A percentile compares a stretch with the other conserved stretches of the same genome.
These are phyloP conservation scores for Teleogryllus oceanicus DNA, from an alignment of 2,888 invertebrate species.

Conservation along the genomic window DNA sequence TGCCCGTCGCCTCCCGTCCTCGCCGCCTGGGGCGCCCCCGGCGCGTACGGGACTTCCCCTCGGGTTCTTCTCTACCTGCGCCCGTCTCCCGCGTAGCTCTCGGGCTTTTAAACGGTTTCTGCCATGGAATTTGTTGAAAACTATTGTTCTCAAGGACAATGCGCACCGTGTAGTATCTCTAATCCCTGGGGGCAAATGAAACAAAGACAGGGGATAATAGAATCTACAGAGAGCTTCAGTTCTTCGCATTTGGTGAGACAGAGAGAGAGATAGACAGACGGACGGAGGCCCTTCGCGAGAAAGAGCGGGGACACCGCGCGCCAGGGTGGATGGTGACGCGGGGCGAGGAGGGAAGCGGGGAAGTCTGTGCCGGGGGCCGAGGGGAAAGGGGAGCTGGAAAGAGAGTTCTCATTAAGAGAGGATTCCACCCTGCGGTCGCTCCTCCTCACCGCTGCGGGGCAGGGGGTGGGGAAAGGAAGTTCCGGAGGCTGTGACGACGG, in stretches of 20 bases:
- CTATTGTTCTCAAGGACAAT: slow-evolving; percentile 18
- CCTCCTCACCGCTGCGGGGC: background rate
- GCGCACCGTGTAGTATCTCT: slow-evolving; percentile 18
- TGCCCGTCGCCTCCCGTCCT: background rate
- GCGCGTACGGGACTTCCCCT: slow-evolving; percentile 4
- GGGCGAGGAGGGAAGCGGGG: background rate
- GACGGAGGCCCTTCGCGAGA: background rate
- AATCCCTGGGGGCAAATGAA: slow-evolving; percentile 18
- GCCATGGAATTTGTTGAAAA: slow-evolving; percentile 7
- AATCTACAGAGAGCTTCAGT: slow-evolving; percentile 10
- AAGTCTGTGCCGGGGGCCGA: background rate
- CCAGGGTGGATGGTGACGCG: background rate
- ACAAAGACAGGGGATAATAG: slow-evolving; percentile 18
- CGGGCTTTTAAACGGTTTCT: slow-evolving; percentile 18
- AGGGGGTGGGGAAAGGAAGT: background rate
- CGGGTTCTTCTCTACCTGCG: slow-evolving; percentile 3
- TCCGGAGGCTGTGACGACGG: no score
- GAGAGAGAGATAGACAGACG: background rate
- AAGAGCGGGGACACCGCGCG: background rate
- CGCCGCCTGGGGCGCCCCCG: background rate
- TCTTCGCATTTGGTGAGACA: slow-evolving; percentile 2
- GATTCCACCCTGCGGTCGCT: background rate
- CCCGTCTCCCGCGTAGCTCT: background rate
- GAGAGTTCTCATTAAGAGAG: slow-evolving; percentile 18
- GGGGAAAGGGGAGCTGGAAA: background rate